These are phyloP conservation scores for Arenaria interpres DNA, from an alignment of 2,113 vertebrate species.

Conservation along the genomic window DNA sequence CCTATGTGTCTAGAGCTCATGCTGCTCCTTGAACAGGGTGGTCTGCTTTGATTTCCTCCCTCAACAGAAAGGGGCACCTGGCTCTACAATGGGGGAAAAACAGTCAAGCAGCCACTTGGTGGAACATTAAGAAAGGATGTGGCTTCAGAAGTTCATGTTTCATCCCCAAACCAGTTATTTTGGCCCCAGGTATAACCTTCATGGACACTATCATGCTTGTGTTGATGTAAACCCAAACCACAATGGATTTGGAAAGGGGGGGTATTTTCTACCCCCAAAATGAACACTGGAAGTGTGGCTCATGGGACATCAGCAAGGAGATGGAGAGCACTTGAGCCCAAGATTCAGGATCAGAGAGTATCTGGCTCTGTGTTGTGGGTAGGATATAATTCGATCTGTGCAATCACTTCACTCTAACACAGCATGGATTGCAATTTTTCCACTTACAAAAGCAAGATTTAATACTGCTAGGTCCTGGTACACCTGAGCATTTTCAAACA, in stretches of 20 bases:
- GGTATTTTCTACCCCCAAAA: background rate
- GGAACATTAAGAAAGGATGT: background rate
- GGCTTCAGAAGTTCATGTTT: background rate
- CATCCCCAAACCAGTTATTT: background rate
- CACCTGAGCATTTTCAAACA: background rate
- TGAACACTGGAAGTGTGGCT: background rate
- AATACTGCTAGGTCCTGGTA: background rate
- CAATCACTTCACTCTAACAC: background rate
- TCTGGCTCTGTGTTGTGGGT: background rate
- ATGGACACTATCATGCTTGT: background rate
- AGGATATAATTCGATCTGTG: background rate
- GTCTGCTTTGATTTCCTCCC: background rate
- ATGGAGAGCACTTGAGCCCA: background rate
- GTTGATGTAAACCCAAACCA: background rate
- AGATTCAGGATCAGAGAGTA: background rate
- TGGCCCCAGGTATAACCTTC: background rate
- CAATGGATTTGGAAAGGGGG: background rate
- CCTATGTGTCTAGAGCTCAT: background rate
- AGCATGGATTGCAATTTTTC: background rate
- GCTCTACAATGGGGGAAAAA: accelerated
- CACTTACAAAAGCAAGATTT: background rate
- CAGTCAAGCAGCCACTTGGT: background rate
- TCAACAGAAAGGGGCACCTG: background rate
- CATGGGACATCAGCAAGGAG: background rate
- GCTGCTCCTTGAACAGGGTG: background rate